Evolutionary conservation across 2,888 invertebrate genomes (phyloP), one percentile per base, ranked within the genome.

Genomic region (Spialia ferax): DNA sequence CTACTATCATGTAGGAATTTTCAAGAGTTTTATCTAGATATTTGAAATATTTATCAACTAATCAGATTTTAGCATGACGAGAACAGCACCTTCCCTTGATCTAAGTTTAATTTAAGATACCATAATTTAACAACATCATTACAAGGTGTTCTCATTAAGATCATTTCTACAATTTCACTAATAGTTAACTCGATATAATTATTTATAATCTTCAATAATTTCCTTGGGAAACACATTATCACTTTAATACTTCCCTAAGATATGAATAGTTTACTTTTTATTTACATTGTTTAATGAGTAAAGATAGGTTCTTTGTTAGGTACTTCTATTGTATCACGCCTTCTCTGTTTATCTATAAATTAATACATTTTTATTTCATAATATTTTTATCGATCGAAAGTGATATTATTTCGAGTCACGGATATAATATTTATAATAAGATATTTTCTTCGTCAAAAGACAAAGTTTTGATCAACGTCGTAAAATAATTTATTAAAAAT

Each of bases 161-260:
- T 79, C 77, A 78, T 78, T 72, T 75, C 79, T 85, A 87, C 87
- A 74, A 80, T 80, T 84, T 85, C 79, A 76, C 87, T 90, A 91
- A 83, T 89, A 88, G 83, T 87, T 89, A 91, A 92, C 91, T 83
- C 83, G 86, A 85, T 86, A 83, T 83, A 80, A 88, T 89, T 79
- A 88, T 89, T 89, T 79, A 88, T 89, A 89, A 88, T 89, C 86
- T 89, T 88, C 88, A 86, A 79, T 86, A 88, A 88, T 91, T 92
- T 92, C 91, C 91, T 89, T 90, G 82, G 92, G 92, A 92, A 93
- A 91, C 83, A 87, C 88, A 87, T 80, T 90, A 91, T 93, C 90
- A 91, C 90, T 88, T 91, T 78, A 87, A 87, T 91, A 89, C 76
- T 80, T 80, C 79, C 84, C 92, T 93, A 93, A 87, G 93, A 93